Base-by-base conservation (phyloP, 1,140 invertebrate species). In the Copidosoma floridanum region DNA sequence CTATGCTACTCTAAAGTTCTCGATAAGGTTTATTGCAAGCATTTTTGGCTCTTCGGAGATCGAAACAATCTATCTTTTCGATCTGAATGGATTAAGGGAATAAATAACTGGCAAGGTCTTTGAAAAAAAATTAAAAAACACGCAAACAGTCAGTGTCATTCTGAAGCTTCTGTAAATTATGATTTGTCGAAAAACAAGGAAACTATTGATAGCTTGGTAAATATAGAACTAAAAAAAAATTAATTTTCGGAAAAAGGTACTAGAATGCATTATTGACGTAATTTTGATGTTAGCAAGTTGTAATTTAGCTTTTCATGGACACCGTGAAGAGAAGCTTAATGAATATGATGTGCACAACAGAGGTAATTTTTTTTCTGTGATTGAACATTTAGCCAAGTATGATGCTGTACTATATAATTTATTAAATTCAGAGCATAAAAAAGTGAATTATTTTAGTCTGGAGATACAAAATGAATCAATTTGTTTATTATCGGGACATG, bases 401-500 rank as follows among this genome's bases (percentile, higher is more conserved):
- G 66, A 67, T 52, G 53, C n/a, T n/a, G n/a, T 58, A 57, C 61
- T 66, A 44, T 61, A 61, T 23, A 38, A 57, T 40, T 23, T 67
- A 35, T 52, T 61, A 23, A 29, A 63, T 12, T 60, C 55, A 53
- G 53, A 61, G 40, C 43, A 56, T 21, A 56, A 61, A 16, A 61
- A 53, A 18, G 40, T 53, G 29, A 51, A 32, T 56, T 63, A 65
- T 55, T 63, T 68, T 12, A 68, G 67, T 50, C 60, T 41, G 16
- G 24, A 47, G 53, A 63, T 65, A 32, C 63, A 69, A 62, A 62
- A 67, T 65, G 70, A 71, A 64, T 38, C 72, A 43, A 73, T 71
- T 60, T 46, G 65, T 43, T 44, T 65, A 50, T 58, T 71, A 53
- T 61, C 62, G 38, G 32, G 46, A 20, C 46, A 63, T 58, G 61